Evolutionary conservation across 1,140 invertebrate species (phyloP).

Genomic region (Potamilus streckersoni): DNA sequence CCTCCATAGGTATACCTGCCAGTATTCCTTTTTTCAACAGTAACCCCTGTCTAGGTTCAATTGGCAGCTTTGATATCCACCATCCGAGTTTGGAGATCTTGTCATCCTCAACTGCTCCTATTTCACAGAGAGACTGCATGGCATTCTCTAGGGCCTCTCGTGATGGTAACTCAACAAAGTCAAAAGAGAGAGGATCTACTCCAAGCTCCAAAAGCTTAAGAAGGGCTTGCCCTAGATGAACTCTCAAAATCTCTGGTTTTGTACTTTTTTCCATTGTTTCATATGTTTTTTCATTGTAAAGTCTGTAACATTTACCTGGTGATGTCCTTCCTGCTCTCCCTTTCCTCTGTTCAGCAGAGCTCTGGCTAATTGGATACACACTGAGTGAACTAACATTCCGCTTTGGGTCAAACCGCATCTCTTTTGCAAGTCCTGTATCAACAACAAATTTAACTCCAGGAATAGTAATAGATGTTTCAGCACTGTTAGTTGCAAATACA

Average conservation of each 20-base stretch:
- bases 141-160: constrained; percentile 43
- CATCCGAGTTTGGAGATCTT: no score
- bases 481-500: constrained; percentile 65
- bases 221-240: constrained; percentile 53
- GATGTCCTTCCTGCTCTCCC: constrained; percentile 60
- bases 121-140: constrained; percentile 35
- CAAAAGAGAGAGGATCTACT: constrained; percentile 50
- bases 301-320: constrained; percentile 56
- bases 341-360: constrained; percentile 62
- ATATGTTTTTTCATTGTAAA: constrained; percentile 55
- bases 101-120: constrained; percentile 45
- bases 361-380: constrained; percentile 47
- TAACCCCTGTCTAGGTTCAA: no score
- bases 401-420: constrained; percentile 56
- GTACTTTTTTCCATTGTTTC: constrained; percentile 39
- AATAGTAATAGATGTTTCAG: constrained; percentile 67
- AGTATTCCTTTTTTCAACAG: no score
- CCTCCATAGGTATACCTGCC: no score
- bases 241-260: constrained; percentile 59
- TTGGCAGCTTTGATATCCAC: no score
- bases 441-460: constrained; percentile 62
- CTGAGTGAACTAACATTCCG: constrained; percentile 50
- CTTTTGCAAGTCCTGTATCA: constrained; percentile 63
- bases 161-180: constrained; percentile 56
- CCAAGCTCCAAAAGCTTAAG: constrained; percentile 55